Percentiles rank a stretch among this genome's conserved stretches.
Evolutionary conservation across 2,113 vertebrate species (phyloP).

Genomic region (Sigmodon hispidus): DNA sequence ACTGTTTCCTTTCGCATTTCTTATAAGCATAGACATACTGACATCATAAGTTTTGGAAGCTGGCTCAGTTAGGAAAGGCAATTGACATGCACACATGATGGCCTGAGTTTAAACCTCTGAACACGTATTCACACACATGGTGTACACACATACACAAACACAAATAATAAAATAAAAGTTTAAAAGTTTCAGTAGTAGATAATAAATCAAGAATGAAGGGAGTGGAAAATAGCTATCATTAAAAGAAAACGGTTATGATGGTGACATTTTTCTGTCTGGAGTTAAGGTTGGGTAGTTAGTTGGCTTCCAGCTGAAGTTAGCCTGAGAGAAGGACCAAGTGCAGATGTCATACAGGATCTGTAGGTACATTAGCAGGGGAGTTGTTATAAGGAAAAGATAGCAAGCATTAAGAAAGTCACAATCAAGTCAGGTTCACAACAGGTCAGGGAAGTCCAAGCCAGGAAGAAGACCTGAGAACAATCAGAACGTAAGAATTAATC

Average conservation of each 20-base stretch:
- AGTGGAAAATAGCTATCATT: neutral
- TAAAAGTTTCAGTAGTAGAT: neutral
- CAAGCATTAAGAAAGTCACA: neutral
- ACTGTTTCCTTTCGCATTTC: neutral
- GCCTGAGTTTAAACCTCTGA: neutral
- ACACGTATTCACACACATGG: neutral
- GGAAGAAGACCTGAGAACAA: neutral
- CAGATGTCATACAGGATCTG: neutral
- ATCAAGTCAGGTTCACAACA: neutral
- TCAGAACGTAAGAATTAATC: neutral
- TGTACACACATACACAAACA: no score
- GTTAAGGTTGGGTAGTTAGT: neutral
- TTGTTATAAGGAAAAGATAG: neutral
- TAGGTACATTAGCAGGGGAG: neutral
- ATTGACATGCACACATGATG: neutral
- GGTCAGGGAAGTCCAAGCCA: neutral
- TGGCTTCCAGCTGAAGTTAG: neutral
- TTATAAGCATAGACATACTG: neutral
- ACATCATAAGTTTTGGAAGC: neutral
- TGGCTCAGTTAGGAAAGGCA: neutral
- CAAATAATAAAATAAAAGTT: neutral
- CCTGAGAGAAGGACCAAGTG: neutral
- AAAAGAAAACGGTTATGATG: neutral
- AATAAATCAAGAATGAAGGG: neutral
- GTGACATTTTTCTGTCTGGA: neutral